These are phyloP conservation scores for Chaetodon trifasciatus DNA, from an alignment of 2,797 vertebrate species.

Conservation along the genomic window DNA sequence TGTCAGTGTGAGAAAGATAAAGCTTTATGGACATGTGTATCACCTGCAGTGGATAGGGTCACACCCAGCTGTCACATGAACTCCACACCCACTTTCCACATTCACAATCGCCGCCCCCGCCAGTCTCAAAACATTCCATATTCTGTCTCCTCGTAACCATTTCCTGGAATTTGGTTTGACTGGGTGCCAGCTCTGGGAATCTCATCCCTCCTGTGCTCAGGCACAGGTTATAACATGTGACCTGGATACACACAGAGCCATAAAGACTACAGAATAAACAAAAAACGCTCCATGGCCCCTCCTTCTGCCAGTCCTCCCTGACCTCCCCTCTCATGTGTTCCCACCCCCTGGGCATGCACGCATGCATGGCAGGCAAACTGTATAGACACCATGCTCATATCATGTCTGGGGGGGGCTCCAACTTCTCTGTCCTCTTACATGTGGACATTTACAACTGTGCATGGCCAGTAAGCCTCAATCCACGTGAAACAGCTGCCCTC, in stretches of 20 bases:
- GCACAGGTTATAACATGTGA: constrained; percentile 81
- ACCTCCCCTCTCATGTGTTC: constrained; percentile 49
- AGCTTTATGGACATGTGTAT: constrained; percentile 41
- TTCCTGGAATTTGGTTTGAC: constrained; percentile 69
- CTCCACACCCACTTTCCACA: constrained; percentile 29
- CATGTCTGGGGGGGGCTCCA: constrained; percentile 15
- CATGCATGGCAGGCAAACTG: constrained; percentile 34
- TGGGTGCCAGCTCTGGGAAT: constrained; percentile 49
- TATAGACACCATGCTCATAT: constrained; percentile 44
- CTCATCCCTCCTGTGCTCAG: constrained; percentile 24
- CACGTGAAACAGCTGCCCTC: constrained; percentile 67
- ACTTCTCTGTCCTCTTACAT: constrained; percentile 37
- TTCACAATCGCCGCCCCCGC: constrained; percentile 21
- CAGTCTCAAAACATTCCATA: constrained; percentile 40
- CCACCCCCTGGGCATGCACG: constrained; percentile 42
- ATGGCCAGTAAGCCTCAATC: constrained; percentile 50
- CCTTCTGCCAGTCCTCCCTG: constrained; percentile 26
- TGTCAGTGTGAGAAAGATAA: constrained; percentile 20
- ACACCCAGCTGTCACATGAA: constrained; percentile 28
- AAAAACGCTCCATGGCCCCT: constrained; percentile 33
- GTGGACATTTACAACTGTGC: constrained; percentile 59
- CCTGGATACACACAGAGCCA: constrained; percentile 48
- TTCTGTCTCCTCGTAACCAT: constrained; percentile 22
- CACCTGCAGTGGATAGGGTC: constrained; percentile 39
- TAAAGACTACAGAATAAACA: constrained; percentile 55